These are phyloP conservation scores for Zaprionus africanus DNA, from an alignment of 1,140 invertebrate species.

Conservation along the genomic window DNA sequence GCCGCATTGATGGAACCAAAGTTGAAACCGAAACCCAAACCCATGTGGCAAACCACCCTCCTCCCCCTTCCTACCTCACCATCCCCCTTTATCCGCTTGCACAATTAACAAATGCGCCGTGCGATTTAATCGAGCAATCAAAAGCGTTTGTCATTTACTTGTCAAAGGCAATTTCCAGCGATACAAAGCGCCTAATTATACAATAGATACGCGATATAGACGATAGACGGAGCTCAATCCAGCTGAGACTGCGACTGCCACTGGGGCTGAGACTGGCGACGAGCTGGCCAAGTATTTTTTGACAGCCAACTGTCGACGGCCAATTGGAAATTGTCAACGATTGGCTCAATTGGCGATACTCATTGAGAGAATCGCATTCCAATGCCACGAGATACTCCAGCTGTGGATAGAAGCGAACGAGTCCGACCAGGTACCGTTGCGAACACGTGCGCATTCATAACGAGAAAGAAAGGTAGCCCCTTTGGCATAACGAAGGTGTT, in stretches of 20 bases:
- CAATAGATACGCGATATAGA: slow-evolving; percentile 30
- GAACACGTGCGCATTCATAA: slow-evolving; percentile 72
- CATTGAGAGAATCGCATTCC: background rate
- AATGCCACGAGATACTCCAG: background rate
- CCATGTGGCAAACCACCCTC: slow-evolving; percentile 8
- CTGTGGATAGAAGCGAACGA: background rate
- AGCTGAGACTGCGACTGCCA: slow-evolving; percentile 26
- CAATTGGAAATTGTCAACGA: slow-evolving; percentile 25
- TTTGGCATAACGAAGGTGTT: too few relatives aligned
- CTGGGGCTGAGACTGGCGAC: background rate
- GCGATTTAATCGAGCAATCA: slow-evolving; percentile 80
- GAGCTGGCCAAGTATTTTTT: slow-evolving; percentile 52
- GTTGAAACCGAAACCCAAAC: slow-evolving; percentile 21
- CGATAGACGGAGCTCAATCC: background rate
- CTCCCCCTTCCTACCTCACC: background rate
- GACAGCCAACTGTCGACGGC: slow-evolving; percentile 39
- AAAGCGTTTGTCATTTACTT: slow-evolving; percentile 81
- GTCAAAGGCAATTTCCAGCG: slow-evolving; percentile 72
- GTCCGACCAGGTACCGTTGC: background rate
- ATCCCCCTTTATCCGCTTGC: too few relatives aligned
- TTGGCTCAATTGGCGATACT: background rate
- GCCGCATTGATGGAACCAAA: slow-evolving; percentile 51
- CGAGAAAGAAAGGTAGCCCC: slow-evolving; percentile 23
- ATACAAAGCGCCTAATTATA: slow-evolving; percentile 71
- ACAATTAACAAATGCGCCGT: slow-evolving; percentile 71